Base-by-base conservation (phyloP, 2,797 vertebrate genomes). In the Arnoldichthys spilopterus region DNA sequence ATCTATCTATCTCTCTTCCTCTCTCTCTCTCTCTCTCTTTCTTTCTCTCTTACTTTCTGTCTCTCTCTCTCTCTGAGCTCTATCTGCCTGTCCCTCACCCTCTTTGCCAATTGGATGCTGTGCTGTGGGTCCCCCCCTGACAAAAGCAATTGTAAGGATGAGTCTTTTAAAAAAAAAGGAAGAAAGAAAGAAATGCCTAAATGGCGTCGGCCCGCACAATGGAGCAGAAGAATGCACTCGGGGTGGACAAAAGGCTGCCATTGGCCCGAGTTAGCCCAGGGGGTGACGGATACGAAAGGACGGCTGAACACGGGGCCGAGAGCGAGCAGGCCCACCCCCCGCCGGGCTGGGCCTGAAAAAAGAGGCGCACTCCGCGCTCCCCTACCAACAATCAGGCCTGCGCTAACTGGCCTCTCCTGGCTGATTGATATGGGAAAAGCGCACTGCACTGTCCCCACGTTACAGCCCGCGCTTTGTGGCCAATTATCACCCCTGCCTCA, bases 111-210 rank as follows among this genome's bases (percentile, higher is more conserved):
- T 24, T 75, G 43, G 32, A 45, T 13, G 94, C 95, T 93, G 91
- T 90, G 90, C 92, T 87, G 71, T 91, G 94, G 93, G 93, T 93
- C 91, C 61, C 28, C 61, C 28, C 88, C 95, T 95, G 95, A 98
- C 97, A 98, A 98, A 98, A 94, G 95, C 90, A 95, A 96, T 97
- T 98, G 96, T 97, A 96, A 96, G 96, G 97, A 98, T 97, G 96
- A 97, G 96, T 95, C 96, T 96, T 97, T 96, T 96, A 94, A 96
- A 97, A 96, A 72, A 56, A 73, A 34, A 37, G 34, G 62, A 43
- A 59, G 64, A 70, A 76, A 72, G 59, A 76, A 80, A 80, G 73
- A 76, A 76, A 56, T 95, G 95, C 95, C 94, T 96, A 97, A 98
- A 97, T 96, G 97, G 95, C 96, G 89, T 90, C 90, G 91, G 91